phyloP scores from a whole-genome alignment of 2,797 vertebrate genomes.

The Rachycentron canadum region DNA sequence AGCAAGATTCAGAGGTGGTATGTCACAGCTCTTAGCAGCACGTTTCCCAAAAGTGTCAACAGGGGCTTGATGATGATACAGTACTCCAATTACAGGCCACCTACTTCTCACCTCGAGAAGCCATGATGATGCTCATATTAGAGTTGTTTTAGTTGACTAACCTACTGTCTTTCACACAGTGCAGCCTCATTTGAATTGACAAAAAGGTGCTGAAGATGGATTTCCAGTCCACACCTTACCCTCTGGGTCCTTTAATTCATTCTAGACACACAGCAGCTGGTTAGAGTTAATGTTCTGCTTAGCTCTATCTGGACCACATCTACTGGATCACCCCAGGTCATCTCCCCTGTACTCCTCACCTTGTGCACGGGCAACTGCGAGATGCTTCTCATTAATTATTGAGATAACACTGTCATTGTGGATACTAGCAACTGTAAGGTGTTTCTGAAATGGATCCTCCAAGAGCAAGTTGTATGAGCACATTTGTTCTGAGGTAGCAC shows the following conservation, averaged over 20 bases:
- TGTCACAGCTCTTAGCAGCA: background rate
- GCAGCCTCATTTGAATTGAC: background rate
- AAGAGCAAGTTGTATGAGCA: background rate
- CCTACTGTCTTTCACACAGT: background rate
- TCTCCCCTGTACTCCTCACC: background rate
- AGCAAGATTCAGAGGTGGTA: background rate
- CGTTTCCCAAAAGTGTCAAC: background rate
- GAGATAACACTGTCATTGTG: background rate
- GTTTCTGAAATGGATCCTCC: background rate
- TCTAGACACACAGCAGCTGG: background rate
- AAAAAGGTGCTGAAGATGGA: background rate
- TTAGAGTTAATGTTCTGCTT: background rate
- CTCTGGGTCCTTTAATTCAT: background rate
- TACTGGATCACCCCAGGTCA: conserved; percentile 1
- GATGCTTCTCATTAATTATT: conserved; percentile 24
- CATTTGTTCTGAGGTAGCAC: background rate
- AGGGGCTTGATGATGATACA: conserved; percentile 3
- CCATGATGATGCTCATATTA: background rate
- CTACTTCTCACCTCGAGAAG: background rate
- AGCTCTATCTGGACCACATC: background rate
- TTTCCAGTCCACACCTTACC: background rate
- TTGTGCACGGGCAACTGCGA: conserved; percentile 9
- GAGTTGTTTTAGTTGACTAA: background rate
- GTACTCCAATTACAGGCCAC: background rate
- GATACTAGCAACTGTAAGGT: background rate